These are phyloP conservation scores for Chelonus insularis DNA, from an alignment of 1,140 invertebrate species.

Conservation along the genomic window DNA sequence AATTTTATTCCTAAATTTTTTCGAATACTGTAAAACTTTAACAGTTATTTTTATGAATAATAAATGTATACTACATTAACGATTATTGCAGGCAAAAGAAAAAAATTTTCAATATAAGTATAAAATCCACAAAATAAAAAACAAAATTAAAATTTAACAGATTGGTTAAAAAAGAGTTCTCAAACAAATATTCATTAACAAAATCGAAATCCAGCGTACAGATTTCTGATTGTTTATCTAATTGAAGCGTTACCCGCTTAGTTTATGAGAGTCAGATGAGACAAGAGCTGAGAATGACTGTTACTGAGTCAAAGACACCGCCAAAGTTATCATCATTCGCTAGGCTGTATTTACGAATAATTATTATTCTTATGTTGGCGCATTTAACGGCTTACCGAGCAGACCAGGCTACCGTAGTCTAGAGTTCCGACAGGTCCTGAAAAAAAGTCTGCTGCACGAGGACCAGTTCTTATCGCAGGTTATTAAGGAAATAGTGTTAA, in stretches of 20 bases:
- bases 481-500: slow-evolving; percentile 43
- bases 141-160: slow-evolving; percentile 39
- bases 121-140: slow-evolving; percentile 18
- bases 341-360: slow-evolving; percentile 41
- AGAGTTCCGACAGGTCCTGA: too few relatives aligned
- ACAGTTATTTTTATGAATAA: too few relatives aligned
- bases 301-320: slow-evolving; percentile 40
- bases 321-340: slow-evolving; percentile 25
- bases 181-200: too few relatives aligned
- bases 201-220: too few relatives aligned
- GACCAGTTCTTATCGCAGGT: slow-evolving; percentile 41
- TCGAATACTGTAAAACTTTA: too few relatives aligned
- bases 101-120: too few relatives aligned
- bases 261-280: slow-evolving; percentile 17
- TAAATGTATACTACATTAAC: too few relatives aligned
- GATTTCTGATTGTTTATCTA: slow-evolving; percentile 42
- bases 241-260: slow-evolving; percentile 37
- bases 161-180: too few relatives aligned
- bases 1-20: too few relatives aligned
- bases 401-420: too few relatives aligned
- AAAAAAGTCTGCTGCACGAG: slow-evolving; percentile 13
- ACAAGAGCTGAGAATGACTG: neutral
- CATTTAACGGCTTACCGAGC: slow-evolving; percentile 32
- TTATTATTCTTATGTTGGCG: slow-evolving; percentile 44
- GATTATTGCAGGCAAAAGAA: too few relatives aligned